phyloP scores from a whole-genome alignment of 2,888 invertebrate genomes.

The Drosophila anomalata region DNA sequence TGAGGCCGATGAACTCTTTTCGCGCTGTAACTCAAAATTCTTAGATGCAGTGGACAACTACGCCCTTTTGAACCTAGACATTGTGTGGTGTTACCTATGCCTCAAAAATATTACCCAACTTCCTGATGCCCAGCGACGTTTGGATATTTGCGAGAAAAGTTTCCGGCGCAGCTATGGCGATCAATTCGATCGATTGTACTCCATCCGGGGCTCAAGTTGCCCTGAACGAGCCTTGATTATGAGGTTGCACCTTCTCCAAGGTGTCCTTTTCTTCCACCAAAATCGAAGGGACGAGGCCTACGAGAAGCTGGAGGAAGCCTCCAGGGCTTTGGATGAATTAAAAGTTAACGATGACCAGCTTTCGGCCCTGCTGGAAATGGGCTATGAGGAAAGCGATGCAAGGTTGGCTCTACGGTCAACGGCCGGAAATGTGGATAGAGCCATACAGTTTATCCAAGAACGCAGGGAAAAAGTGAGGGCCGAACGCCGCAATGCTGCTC shows the following conservation, averaged over 20 bases:
- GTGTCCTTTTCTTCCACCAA: constrained; percentile 91
- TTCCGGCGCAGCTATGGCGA: constrained; percentile 88
- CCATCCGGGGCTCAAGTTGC: constrained; percentile 85
- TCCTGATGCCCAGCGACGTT: constrained; percentile 89
- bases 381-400: constrained; percentile 88
- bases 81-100: constrained; percentile 94
- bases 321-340: constrained; percentile 86
- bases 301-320: constrained; percentile 86
- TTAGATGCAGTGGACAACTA: constrained; percentile 92
- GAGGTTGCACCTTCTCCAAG: constrained; percentile 91
- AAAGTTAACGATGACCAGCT: constrained; percentile 86
- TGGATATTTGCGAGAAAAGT: constrained; percentile 88
- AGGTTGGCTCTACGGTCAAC: constrained; percentile 87
- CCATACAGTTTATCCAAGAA: constrained; percentile 88
- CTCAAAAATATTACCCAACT: constrained; percentile 88
- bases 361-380: constrained; percentile 86
- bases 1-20: constrained; percentile 91
- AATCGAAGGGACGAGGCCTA: constrained; percentile 88
- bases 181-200: constrained; percentile 86
- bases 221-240: constrained; percentile 90
- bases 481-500: constrained; percentile 85
- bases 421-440: constrained; percentile 86
- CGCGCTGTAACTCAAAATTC: constrained; percentile 82
- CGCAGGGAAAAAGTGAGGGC: constrained; percentile 84
- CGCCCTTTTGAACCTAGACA: constrained; percentile 92